These are phyloP conservation scores for Pseudobourletiella spinata DNA, from an alignment of 1,140 invertebrate species.

Conservation along the genomic window DNA sequence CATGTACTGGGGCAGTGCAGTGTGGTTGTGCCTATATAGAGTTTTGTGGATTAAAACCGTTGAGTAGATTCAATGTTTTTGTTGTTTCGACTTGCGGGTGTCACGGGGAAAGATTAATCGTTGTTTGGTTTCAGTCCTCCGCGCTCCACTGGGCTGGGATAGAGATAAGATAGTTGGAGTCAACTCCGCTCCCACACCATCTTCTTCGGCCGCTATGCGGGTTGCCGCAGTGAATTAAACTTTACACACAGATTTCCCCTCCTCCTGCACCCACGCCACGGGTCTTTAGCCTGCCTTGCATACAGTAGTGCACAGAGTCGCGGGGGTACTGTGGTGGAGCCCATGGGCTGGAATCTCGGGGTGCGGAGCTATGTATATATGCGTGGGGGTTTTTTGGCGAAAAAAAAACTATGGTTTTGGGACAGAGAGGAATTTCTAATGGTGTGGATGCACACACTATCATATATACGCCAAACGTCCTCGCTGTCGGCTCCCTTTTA, in stretches of 20 bases:
- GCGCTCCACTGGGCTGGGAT: background rate
- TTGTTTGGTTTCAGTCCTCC: constrained; percentile 1
- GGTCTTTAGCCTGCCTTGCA: no score
- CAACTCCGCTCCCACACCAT: background rate
- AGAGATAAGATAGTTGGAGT: background rate
- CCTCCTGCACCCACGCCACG: no score
- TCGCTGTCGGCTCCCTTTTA: background rate
- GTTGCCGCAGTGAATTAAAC: no score
- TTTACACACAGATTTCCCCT: background rate
- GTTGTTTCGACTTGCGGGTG: constrained; percentile 3
- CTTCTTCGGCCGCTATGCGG: no score
- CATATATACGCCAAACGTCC: no score
- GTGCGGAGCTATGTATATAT: no score
- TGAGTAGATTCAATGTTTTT: constrained; percentile 5
- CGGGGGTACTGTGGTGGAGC: no score
- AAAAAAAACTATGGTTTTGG: background rate
- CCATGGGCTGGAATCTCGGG: no score
- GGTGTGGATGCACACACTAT: no score
- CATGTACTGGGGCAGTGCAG: no score
- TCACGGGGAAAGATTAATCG: constrained; percentile 3
- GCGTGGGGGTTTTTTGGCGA: background rate
- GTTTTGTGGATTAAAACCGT: background rate
- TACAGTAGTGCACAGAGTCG: background rate
- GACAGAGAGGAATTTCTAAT: background rate
- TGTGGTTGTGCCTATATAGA: no score